A percentile compares a stretch with the other conserved stretches of the same genome.
phyloP scores from a whole-genome alignment of 2,888 invertebrate genomes.

The Hirtodrosophila histrioides region DNA sequence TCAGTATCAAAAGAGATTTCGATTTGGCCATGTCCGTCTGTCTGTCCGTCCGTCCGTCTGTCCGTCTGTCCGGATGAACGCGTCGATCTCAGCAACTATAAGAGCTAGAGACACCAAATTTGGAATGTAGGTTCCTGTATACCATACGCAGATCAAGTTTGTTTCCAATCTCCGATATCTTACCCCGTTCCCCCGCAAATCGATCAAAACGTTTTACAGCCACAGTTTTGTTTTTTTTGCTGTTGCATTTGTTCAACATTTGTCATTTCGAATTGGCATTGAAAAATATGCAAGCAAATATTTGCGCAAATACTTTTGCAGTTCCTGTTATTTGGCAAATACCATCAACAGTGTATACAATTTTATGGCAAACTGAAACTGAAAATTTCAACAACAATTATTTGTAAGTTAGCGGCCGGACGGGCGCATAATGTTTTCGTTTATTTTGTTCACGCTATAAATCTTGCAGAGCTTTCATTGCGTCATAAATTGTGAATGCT shows the following conservation, averaged over 20 bases:
- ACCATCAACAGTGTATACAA: slow-evolving; percentile 52
- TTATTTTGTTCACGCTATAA: slow-evolving; percentile 54
- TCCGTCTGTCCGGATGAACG: no score
- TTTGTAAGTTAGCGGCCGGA: slow-evolving; percentile 62
- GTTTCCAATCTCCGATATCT: no score
- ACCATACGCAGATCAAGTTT: no score
- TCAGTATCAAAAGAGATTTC: no score
- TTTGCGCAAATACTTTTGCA: slow-evolving; percentile 47
- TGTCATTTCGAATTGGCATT: slow-evolving; percentile 57
- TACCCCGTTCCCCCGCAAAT: no score
- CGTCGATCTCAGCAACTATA: no score
- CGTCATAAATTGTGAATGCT: slow-evolving; percentile 69
- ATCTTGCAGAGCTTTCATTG: slow-evolving; percentile 73
- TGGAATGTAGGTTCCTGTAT: no score
- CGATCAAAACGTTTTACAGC: no score
- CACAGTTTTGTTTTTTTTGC: slow-evolving; percentile 10
- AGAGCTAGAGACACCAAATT: no score
- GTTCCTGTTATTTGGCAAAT: slow-evolving; percentile 54
- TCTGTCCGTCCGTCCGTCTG: no score
- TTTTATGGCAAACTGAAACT: slow-evolving; percentile 13
- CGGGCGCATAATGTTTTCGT: slow-evolving; percentile 5
- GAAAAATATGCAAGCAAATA: slow-evolving; percentile 52
- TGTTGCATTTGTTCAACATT: slow-evolving; percentile 42
- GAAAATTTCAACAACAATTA: slow-evolving; percentile 60
- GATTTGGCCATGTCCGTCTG: no score